Evolutionary conservation across 2,797 vertebrate genomes (phyloP), one percentile per base, ranked within the genome.

Genomic region (Premnoplex brunnescens): DNA sequence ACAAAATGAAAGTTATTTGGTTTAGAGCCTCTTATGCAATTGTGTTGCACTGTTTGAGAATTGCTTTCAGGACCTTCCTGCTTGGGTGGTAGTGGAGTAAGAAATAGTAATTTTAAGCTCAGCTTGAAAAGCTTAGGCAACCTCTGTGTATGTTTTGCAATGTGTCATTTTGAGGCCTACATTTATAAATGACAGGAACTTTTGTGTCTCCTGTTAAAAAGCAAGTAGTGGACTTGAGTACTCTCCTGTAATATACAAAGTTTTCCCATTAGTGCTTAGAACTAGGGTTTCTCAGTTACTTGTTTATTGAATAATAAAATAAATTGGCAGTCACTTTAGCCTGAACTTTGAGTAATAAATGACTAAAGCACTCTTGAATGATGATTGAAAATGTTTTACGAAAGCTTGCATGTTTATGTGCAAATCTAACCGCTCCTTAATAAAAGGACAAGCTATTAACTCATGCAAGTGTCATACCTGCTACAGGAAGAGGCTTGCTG

Each of bases 381-480:
- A 26, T 69, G 27, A 34, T 5, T 56, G 49, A 71, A 84, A 91
- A 64, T 48, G 28, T 41, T 84, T 69, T 63, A n/a, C 7, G 19
- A 14, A 78, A 63, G 41, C 27, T 72, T 91, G 10, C 13, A 15
- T 64, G 15, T 64, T 78, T 81, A 49, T 62, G 12, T 88, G 26
- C 32, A 67, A 75, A 64, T 24, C 24, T 34, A 54, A 67, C 10
- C 46, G 71, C 23, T 74, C 14, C 17, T 74, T 77, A 74, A 46
- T 85, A 43, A 58, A 67, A 74, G 27, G 15, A n/a, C 20, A 46
- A 26, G 27, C 14, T 87, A 28, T 66, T 63, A 36, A 32, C 19
- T 72, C 6, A 7, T 43, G 22, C 20, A 77, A 1, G 34, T 85
- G 4, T 64, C 1, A 0, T 32, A 6, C 20, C 18, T 36, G 37